Evolutionary conservation across 2,113 vertebrate genomes (phyloP).

Genomic region (Alexandromys fortis): DNA sequence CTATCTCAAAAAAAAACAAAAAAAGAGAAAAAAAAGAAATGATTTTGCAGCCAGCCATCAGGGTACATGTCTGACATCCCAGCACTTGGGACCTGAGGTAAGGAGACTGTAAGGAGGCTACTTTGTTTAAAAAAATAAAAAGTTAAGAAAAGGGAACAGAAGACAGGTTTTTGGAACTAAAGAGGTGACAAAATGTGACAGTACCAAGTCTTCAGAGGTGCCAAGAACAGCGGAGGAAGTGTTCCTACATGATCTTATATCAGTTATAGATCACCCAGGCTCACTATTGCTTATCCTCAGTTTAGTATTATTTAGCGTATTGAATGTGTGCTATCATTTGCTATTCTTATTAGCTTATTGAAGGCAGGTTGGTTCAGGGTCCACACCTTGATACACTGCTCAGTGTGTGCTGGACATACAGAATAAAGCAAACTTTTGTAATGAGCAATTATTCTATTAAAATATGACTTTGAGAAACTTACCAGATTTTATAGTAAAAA

Average conservation of each 20-base stretch:
- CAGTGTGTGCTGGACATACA: fast-evolving
- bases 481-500: background rate
- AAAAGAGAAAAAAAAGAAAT: background rate
- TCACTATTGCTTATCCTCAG: background rate
- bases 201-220: background rate
- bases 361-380: background rate
- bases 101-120: background rate
- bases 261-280: background rate
- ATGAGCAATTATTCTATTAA: background rate
- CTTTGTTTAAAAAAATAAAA: background rate
- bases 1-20: background rate
- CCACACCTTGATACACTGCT: background rate
- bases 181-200: background rate
- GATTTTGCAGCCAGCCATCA: background rate
- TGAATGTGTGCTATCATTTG: background rate
- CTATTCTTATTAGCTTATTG: background rate
- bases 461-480: conserved; percentile 43
- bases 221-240: background rate
- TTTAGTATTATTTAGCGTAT: background rate
- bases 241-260: background rate
- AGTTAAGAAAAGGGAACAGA: background rate
- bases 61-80: background rate
- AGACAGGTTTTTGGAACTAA: background rate
- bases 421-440: background rate
- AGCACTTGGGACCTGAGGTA: background rate